A percentile compares a stretch with the other conserved stretches of the same genome.
Evolutionary conservation across 2,888 invertebrate species (phyloP).

Genomic region (Cepaea hortensis): DNA sequence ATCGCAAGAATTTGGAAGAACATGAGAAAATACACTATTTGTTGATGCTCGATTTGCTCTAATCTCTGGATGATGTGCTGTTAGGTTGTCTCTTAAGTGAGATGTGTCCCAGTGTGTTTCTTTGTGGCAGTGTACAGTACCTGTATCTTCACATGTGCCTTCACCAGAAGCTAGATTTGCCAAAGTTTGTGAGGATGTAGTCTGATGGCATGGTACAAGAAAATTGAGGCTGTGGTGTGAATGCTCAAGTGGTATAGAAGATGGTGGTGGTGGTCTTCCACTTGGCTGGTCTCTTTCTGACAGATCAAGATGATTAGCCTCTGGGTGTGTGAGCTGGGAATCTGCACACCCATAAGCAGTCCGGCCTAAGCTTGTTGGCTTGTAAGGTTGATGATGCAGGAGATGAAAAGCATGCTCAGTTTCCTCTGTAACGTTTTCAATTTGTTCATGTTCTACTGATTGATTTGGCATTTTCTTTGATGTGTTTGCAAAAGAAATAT

Average conservation of each 20-base stretch:
- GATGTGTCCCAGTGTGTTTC: conserved; percentile 16
- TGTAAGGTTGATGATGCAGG: conserved; percentile 52
- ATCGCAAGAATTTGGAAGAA: conserved; percentile 14
- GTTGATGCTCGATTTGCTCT: neutral
- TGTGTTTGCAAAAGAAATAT: neutral
- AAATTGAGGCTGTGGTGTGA: neutral
- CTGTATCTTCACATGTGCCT: neutral
- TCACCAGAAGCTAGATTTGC: conserved; percentile 4
- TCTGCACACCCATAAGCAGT: neutral
- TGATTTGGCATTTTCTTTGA: neutral
- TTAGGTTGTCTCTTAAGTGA: conserved; percentile 37
- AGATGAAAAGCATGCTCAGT: conserved; percentile 62
- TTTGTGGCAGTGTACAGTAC: neutral
- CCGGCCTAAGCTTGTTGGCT: neutral
- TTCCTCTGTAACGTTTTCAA: conserved; percentile 49
- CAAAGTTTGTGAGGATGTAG: neutral
- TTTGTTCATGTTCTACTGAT: no score
- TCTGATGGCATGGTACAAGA: neutral
- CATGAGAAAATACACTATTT: neutral
- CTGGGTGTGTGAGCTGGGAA: conserved; percentile 53
- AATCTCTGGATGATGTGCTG: conserved; percentile 15
- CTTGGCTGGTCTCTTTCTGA: conserved; percentile 61
- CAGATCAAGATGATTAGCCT: conserved; percentile 63
- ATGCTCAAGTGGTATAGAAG: conserved; percentile 10
- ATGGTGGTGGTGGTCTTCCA: conserved; percentile 10